Percentiles rank a stretch among this genome's conserved stretches.
These are phyloP conservation scores for Chironomus tentans DNA, from an alignment of 2,888 invertebrate genomes.

Conservation along the genomic window DNA sequence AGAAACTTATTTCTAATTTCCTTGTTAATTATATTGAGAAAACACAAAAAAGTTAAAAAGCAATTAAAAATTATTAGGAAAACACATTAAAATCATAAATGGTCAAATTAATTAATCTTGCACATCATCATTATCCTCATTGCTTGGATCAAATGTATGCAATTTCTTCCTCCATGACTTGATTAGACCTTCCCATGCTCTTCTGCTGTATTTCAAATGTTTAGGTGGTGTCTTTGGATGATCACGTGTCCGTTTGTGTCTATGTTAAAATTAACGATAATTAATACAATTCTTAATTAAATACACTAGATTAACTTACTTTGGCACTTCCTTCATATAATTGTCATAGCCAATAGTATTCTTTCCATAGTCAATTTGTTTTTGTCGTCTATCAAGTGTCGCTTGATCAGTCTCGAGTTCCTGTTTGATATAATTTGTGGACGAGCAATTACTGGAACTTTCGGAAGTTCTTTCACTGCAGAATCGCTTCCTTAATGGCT, in stretches of 20 bases:
- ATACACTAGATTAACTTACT: slow-evolving; percentile 46
- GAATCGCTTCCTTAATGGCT: not conserved
- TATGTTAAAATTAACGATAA: slow-evolving; percentile 37
- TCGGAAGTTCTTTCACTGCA: slow-evolving; percentile 34
- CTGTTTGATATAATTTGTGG: slow-evolving; percentile 4
- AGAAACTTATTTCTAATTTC: too few species aligned
- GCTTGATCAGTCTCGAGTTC: slow-evolving; percentile 62
- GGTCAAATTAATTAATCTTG: too few species aligned
- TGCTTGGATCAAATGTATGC: slow-evolving; percentile 65
- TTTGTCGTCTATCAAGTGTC: slow-evolving; percentile 68
- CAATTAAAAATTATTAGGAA: too few species aligned
- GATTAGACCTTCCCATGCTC: slow-evolving; percentile 87
- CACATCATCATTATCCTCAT: slow-evolving; percentile 28
- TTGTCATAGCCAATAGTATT: slow-evolving; percentile 80
- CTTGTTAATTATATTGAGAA: too few species aligned
- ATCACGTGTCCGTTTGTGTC: slow-evolving; percentile 52
- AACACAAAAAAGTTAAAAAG: too few species aligned
- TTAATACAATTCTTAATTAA: not conserved
- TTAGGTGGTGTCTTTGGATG: slow-evolving; percentile 90
- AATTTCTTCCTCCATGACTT: slow-evolving; percentile 78
- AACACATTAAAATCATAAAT: too few species aligned
- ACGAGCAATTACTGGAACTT: slow-evolving; percentile 35
- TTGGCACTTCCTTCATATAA: slow-evolving; percentile 58
- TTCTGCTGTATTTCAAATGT: slow-evolving; percentile 73
- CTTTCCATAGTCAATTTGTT: slow-evolving; percentile 92